Base-by-base conservation (phyloP, 2,113 vertebrate species). In the Tragulus kanchil region DNA sequence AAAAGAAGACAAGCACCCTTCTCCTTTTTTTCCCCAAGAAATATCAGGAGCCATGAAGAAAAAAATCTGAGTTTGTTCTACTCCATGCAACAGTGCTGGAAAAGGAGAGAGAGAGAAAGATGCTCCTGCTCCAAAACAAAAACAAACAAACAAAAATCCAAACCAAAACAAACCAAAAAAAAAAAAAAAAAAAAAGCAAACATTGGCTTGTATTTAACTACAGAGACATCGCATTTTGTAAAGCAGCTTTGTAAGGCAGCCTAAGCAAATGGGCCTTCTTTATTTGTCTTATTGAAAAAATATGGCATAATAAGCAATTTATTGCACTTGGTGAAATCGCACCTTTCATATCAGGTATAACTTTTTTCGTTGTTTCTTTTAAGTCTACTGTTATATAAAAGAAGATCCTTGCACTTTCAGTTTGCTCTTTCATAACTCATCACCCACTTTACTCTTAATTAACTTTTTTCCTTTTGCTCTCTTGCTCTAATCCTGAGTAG, bases 301-400 rank as follows among this genome's bases (percentile, higher is more conserved):
- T 97, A 15, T 97, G 98, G 96, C 95, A 98, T 90, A 97, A 93
- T 94, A 98, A 98, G 82, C 98, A 98, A 93, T 98, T 88, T 98
- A 96, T 98, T 98, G 98, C 97, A 97, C 96, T 98, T 97, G 97
- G 97, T 98, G 98, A 99, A 98, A 98, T 96, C 92, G 98, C 98
- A 98, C 97, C 97, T 98, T 98, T 98, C 98, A 84, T 97, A 98
- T 96, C 98, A 99, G 98, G 98, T 99, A 99, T 98, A 98, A 91
- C 89, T 98, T 98, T 96, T 95, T 96, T 97, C 97, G 84, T 97
- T 98, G 94, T 98, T 92, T 96, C 28, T 94, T 98, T 98, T 98
- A 97, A 96, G 90, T 85, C 56, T 98, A 59, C 92, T 98, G 45
- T 97, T 97, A 95, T 96, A 96, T 96, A 88, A 95, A 97, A 96